Evolutionary conservation across 2,797 vertebrate genomes (phyloP), one percentile per base, ranked within the genome.

Genomic region (Tinamus major): DNA sequence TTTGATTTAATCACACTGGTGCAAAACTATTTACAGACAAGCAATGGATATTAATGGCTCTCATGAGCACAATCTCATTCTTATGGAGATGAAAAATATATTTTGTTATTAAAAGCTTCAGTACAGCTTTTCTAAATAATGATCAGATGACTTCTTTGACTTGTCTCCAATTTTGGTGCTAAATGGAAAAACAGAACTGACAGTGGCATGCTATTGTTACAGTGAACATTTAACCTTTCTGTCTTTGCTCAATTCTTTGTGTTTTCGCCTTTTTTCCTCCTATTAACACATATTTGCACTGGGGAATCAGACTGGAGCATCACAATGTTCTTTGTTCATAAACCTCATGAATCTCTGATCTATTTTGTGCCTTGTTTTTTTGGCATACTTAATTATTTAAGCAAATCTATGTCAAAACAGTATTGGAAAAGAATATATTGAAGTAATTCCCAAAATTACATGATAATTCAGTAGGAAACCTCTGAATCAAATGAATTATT

Each of bases 391-490:
- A 82, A 63, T 82, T 71, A 83, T 12, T 71, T 85, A 59, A 79
- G 24, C 2, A 59, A 44, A 87, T 75, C 77, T 75, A 65, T 69
- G 46, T 41, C 62, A 83, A 75, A 75, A 9, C 29, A 51, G 17
- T 63, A 26, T 42, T 59, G 69, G 58, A 79, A 93, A 85, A 90
- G 23, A 80, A 79, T 89, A 70, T 56, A 27, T 7, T 10, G 20
- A 76, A 68, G 27, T 49, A 27, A 27, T 92, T 95, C 70, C 13
- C 76, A 67, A 93, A 92, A 80, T 82, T 82, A 65, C 55, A 70
- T 33, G 61, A 89, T 59, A 44, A 46, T 80, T 80, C 51, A 78
- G 35, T 62, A 87, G 51, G 70, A 95, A 91, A 63, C 6, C 55
- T 39, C 42, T 95, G 78, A 85, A 75, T 91, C 35, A 71, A 49